Evolutionary conservation across 2,797 vertebrate genomes (phyloP).

Genomic region (Oreonectes daqikongensis): DNA sequence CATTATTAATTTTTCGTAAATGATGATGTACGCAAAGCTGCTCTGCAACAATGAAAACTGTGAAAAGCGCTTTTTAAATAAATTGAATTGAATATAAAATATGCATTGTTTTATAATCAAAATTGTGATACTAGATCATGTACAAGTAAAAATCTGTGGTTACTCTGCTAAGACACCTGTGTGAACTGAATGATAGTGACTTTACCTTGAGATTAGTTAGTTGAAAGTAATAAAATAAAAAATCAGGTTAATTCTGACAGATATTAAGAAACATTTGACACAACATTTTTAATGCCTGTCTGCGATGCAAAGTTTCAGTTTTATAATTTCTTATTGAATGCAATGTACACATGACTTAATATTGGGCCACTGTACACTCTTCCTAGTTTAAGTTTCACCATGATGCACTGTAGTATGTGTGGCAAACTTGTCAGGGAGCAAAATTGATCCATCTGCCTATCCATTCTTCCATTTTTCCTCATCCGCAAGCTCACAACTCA

Average conservation of each 20-base stretch:
- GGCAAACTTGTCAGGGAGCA: constrained; percentile 27
- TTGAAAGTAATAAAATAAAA: not conserved
- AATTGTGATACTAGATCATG: not conserved
- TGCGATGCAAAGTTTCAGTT: too few species aligned
- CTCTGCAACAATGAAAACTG: too few species aligned
- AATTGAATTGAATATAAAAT: too few species aligned
- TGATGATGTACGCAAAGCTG: too few species aligned
- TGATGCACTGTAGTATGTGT: constrained; percentile 37
- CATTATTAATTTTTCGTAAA: too few species aligned
- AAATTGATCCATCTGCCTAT: constrained; percentile 55
- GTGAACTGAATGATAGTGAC: not conserved
- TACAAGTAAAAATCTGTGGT: too few species aligned
- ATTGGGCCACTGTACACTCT: constrained; percentile 12
- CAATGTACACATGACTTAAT: too few species aligned
- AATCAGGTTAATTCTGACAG: too few species aligned
- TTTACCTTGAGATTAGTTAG: not conserved
- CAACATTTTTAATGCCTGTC: too few species aligned
- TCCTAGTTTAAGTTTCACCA: constrained; percentile 14
- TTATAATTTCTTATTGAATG: too few species aligned
- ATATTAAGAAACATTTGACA: too few species aligned
- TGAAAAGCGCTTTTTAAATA: too few species aligned
- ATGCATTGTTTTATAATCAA: not conserved
- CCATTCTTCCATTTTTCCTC: constrained; percentile 44
- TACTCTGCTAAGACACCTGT: not conserved
- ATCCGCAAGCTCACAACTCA: constrained; percentile 44